A percentile compares a stretch with the other conserved stretches of the same genome.
phyloP scores from a whole-genome alignment of 2,888 invertebrate species.

The Cantharis flavilabris region DNA sequence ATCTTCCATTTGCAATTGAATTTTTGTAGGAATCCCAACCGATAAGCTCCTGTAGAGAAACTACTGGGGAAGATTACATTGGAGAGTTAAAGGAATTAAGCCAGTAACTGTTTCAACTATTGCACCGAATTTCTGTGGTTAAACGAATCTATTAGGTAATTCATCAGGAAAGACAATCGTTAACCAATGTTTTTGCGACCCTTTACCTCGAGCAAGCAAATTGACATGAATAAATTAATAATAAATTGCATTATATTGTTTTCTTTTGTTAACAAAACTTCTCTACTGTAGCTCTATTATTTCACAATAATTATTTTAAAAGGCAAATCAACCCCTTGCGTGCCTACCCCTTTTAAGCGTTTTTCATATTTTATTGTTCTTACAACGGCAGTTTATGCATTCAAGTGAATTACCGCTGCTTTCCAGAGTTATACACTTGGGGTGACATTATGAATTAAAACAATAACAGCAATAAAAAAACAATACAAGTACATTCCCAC shows the following conservation, averaged over 20 bases:
- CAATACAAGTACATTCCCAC: neutral
- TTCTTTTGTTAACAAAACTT: neutral
- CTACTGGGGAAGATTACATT: neutral
- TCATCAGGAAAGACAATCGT: neutral
- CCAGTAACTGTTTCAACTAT: neutral
- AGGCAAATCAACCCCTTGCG: neutral
- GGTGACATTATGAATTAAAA: slow-evolving; percentile 24
- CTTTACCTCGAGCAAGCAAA: neutral
- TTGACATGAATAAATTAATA: neutral
- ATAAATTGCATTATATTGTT: neutral
- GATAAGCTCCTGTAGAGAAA: neutral
- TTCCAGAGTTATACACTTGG: slow-evolving; percentile 13
- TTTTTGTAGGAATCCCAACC: neutral
- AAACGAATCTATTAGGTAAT: neutral
- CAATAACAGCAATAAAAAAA: slow-evolving; percentile 14
- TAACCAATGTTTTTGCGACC: neutral
- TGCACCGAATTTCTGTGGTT: neutral
- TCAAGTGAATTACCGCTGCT: neutral
- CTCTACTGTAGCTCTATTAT: neutral
- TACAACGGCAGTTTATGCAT: neutral
- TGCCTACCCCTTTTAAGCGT: neutral
- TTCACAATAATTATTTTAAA: neutral
- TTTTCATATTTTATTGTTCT: slow-evolving; percentile 2
- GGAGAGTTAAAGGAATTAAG: neutral
- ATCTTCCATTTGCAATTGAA: neutral